These are phyloP conservation scores for Eledona agricola DNA, from an alignment of 2,888 invertebrate species.

Conservation along the genomic window DNA sequence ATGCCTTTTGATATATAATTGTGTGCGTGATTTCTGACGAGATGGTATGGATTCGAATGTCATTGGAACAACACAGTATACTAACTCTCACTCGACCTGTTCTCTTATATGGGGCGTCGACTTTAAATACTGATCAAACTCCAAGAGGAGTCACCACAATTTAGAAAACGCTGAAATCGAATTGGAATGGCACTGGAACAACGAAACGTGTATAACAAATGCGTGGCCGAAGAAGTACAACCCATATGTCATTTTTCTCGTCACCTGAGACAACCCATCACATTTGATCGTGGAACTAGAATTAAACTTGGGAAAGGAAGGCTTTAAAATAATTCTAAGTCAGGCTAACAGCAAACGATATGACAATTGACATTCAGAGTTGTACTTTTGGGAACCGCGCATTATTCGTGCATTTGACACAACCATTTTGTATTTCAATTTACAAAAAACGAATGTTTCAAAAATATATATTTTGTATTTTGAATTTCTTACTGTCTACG, in stretches of 20 bases:
- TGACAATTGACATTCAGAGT: too few relatives aligned
- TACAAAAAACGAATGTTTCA: slow-evolving; percentile 59
- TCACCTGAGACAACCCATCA: too few relatives aligned
- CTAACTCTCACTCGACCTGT: not conserved
- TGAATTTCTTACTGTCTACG: slow-evolving; percentile 39
- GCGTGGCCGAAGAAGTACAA: too few relatives aligned
- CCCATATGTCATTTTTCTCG: too few relatives aligned
- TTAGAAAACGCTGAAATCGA: slow-evolving; percentile 12
- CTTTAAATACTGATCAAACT: slow-evolving; percentile 1
- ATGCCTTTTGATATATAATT: slow-evolving; percentile 41
- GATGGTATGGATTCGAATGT: slow-evolving; percentile 9
- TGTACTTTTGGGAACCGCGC: too few relatives aligned
- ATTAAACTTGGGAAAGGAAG: too few relatives aligned
- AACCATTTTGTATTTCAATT: slow-evolving; percentile 49
- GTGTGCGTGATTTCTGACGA: slow-evolving; percentile 48
- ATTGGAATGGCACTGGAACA: slow-evolving; percentile 38
- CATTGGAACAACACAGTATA: not conserved
- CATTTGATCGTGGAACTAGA: too few relatives aligned
- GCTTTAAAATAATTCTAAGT: too few relatives aligned
- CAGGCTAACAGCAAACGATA: too few relatives aligned
- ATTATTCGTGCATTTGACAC: slow-evolving; percentile 48
- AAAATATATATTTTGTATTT: slow-evolving; percentile 54
- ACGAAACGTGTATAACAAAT: slow-evolving; percentile 35
- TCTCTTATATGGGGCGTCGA: not conserved
- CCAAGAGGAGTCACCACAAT: not conserved